Base-by-base conservation (phyloP, 2,797 vertebrate genomes). In the Carapus acus region DNA sequence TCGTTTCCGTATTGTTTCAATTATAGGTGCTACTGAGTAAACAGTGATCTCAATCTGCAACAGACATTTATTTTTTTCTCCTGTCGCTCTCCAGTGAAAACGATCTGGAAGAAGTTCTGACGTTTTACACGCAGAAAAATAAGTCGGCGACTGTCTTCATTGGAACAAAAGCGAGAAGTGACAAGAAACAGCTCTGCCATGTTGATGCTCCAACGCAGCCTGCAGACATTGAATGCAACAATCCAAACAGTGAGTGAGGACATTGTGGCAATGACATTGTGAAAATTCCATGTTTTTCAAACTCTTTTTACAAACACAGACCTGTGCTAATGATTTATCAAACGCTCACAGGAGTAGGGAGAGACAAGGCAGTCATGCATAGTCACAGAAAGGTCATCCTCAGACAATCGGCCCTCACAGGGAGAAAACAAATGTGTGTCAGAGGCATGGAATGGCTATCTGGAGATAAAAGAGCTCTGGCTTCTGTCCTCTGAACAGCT, bases 101-200 rank as follows among this genome's bases (percentile, higher is more conserved):
- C 31, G 92, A 96, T 72, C 80, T 99, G 78, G 96, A 98, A 66
- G 92, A 98, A 71, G 87, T 98, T 34, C 83, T 99, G 73, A 97
- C 96, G 8, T 94, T 91, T 86, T 98, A 98, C 76, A 97, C 92
- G 1, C 92, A 92, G 67, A 94, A 92, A 83, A 97, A 89, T 83
- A 94, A 93, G 81, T 93, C 92, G 40, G 88, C 93, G 62, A 91
- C 87, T 48, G 75, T 97, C 80, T 96, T 97, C 83, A 81, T 96
- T 55, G 94, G 94, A 67, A 79, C 90, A 51, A 88, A 86, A 71
- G 72, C 81, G 66, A 75, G 71, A 75, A 75, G 62, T 58, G 61
- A 75, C 61, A 89, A 85, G 69, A 76, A 74, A 55, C 82, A 69
- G 43, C 67, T 36, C 54, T 57, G 54, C 43, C 69, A 62, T 66